phyloP scores from a whole-genome alignment of 2,888 invertebrate species.

The Synanthedon tipuliformis region DNA sequence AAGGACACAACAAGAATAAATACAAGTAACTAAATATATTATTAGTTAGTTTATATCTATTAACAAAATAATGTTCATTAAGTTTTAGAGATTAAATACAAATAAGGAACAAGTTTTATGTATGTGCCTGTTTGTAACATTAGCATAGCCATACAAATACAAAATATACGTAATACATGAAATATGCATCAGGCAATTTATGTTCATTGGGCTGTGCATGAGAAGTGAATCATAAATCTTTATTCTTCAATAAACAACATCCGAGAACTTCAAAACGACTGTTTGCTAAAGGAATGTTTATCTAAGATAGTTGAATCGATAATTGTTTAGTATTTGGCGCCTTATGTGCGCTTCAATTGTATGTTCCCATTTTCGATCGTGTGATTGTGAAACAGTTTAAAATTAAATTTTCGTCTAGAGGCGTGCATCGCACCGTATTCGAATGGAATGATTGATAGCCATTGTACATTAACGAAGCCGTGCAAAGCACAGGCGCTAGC shows the following conservation, averaged over 20 bases:
- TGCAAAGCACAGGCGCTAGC: constrained; percentile 12
- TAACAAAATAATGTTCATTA: no score
- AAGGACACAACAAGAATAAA: no score
- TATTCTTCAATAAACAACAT: neutral
- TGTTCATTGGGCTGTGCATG: neutral
- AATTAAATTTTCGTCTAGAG: constrained; percentile 22
- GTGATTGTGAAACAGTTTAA: constrained; percentile 23
- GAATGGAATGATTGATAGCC: constrained; percentile 29
- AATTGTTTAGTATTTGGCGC: constrained; percentile 16
- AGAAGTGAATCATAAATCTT: neutral
- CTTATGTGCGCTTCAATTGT: neutral
- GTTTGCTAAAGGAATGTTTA: constrained; percentile 1
- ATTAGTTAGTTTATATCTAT: no score
- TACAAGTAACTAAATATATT: no score
- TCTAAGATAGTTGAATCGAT: constrained; percentile 5
- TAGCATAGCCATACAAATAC: no score
- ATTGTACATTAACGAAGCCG: constrained; percentile 8
- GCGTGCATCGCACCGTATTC: constrained; percentile 18
- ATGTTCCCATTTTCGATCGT: constrained; percentile 18
- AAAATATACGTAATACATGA: neutral
- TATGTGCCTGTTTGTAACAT: no score
- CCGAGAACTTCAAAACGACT: neutral
- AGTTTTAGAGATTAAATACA: no score
- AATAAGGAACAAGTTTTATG: no score
- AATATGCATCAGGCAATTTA: neutral